phyloP scores from a whole-genome alignment of 1,140 invertebrate species.

The Bombus waltoni region DNA sequence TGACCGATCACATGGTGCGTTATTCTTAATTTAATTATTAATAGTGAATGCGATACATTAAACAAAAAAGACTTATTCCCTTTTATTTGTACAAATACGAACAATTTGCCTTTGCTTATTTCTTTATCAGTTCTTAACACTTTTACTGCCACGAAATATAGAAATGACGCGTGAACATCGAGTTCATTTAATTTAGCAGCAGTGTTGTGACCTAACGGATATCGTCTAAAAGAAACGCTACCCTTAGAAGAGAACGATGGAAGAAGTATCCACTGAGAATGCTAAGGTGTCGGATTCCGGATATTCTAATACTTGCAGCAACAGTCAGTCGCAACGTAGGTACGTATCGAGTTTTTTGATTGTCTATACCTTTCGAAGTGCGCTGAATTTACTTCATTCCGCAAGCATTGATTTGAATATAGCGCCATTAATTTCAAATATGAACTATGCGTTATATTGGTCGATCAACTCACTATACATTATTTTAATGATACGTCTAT shows the following conservation, averaged over 20 bases:
- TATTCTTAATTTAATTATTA: background rate
- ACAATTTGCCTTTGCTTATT: background rate
- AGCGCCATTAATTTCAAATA: conserved; percentile 3
- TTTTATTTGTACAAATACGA: background rate
- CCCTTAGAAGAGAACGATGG: conserved; percentile 71
- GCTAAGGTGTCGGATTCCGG: conserved; percentile 90
- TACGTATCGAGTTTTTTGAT: conserved; percentile 71
- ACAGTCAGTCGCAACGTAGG: conserved; percentile 90
- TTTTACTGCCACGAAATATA: conserved; percentile 12
- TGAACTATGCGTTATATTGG: background rate
- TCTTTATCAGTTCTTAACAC: background rate
- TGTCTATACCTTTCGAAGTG: background rate
- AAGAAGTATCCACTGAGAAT: conserved; percentile 83
- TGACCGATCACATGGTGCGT: background rate
- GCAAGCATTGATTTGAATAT: background rate
- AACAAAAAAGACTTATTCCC: background rate
- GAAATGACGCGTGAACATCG: conserved; percentile 27
- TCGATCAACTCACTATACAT: background rate
- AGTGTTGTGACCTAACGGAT: conserved; percentile 39
- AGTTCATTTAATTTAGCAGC: conserved; percentile 32
- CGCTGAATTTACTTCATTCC: background rate
- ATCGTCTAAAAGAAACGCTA: conserved; percentile 9
- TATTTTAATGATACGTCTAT: background rate
- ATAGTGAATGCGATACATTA: conserved; percentile 5
- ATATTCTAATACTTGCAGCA: conserved; percentile 90